phyloP scores from a whole-genome alignment of 2,888 invertebrate genomes.

The Trachelus iudaicus region DNA sequence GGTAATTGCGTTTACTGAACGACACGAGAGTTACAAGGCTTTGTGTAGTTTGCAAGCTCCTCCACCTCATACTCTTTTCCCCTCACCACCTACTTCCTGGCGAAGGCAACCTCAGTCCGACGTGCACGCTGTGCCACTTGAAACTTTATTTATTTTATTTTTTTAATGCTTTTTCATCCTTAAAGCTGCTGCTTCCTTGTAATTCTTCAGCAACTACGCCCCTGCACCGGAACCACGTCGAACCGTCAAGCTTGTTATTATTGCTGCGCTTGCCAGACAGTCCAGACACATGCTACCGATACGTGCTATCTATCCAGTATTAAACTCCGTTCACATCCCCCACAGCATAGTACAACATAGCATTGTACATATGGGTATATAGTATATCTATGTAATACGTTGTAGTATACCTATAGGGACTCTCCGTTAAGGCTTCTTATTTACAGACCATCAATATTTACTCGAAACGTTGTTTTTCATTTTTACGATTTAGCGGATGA shows the following conservation, averaged over 20 bases:
- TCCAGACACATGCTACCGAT: not conserved
- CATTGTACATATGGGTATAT: not conserved
- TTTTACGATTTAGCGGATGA: not conserved
- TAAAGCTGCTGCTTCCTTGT: not conserved
- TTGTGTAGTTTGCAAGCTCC: constrained; percentile 33
- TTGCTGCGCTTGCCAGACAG: not conserved
- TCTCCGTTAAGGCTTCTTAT: not conserved
- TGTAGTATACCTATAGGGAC: not conserved
- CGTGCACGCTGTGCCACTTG: not conserved
- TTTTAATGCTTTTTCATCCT: not conserved
- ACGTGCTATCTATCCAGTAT: not conserved
- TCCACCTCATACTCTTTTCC: constrained; percentile 3
- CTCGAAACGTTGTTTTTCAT: not conserved
- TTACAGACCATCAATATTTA: not conserved
- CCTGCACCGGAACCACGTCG: not conserved
- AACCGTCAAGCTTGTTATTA: not conserved
- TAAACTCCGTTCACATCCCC: not conserved
- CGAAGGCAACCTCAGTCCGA: not conserved
- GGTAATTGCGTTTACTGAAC: constrained; percentile 53
- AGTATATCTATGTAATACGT: not conserved
- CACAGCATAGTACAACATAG: not conserved
- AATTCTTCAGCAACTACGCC: not conserved
- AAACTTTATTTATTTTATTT: not conserved
- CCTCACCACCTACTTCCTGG: constrained; percentile 11
- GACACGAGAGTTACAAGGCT: constrained; percentile 41